Evolutionary conservation across 2,113 vertebrate genomes (phyloP).

Genomic region (Rhizomys pruinosus): DNA sequence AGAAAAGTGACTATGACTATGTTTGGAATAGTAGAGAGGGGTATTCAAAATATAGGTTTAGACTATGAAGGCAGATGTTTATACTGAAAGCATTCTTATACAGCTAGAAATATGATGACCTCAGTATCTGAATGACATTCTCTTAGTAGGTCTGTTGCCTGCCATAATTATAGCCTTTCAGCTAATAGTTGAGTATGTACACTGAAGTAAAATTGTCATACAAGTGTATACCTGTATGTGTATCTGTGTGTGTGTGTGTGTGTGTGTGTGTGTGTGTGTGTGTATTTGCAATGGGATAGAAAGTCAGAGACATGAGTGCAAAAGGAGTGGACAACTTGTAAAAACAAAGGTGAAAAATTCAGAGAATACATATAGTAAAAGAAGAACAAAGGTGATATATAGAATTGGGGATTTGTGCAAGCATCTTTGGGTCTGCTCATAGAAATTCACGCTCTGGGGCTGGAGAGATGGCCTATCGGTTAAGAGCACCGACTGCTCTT

Average conservation of each 20-base stretch:
- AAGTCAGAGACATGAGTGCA: slow-evolving; percentile 5
- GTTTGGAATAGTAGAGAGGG: slow-evolving; percentile 16
- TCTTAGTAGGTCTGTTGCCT: slow-evolving; percentile 40
- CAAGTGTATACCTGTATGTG: neutral
- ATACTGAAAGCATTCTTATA: slow-evolving; percentile 20
- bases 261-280: neutral
- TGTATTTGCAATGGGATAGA: neutral
- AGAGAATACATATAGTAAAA: neutral
- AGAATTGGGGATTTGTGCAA: slow-evolving; percentile 22
- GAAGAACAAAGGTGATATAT: slow-evolving; percentile 34
- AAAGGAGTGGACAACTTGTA: neutral
- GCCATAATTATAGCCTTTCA: slow-evolving; percentile 50
- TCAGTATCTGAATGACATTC: slow-evolving; percentile 64
- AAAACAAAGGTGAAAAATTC: neutral
- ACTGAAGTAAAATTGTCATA: slow-evolving; percentile 46
- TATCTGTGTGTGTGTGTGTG: neutral
- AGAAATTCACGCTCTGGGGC: slow-evolving; percentile 34
- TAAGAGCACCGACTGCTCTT: no score
- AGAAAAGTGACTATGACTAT: slow-evolving; percentile 13
- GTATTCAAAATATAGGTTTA: neutral
- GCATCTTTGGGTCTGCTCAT: slow-evolving; percentile 17
- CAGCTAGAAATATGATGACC: slow-evolving; percentile 57
- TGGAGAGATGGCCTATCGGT: no score
- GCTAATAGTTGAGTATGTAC: slow-evolving; percentile 19
- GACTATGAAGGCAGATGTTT: slow-evolving; percentile 58